A percentile compares a stretch with the other conserved stretches of the same genome.
phyloP scores from a whole-genome alignment of 1,140 invertebrate species.

The Eumeta japonica region DNA sequence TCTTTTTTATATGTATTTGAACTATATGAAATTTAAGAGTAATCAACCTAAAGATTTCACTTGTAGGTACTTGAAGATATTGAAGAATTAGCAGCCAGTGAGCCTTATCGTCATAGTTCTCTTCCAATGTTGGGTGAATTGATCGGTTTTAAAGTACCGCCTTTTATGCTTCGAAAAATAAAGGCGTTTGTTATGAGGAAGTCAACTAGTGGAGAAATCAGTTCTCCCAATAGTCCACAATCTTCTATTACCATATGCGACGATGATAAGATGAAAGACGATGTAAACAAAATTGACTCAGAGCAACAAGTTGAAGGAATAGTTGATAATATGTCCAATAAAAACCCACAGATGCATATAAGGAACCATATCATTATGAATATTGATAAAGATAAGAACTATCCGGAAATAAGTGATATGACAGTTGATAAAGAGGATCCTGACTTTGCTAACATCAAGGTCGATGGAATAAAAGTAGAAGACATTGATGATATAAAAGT shows the following conservation, averaged over 20 bases:
- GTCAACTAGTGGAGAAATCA: slow-evolving; percentile 30
- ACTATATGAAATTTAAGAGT: not conserved
- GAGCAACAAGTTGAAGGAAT: slow-evolving; percentile 15
- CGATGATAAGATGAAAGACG: slow-evolving; percentile 34
- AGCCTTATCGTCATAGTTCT: slow-evolving; percentile 71
- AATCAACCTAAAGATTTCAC: not conserved
- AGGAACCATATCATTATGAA: not conserved
- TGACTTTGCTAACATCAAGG: slow-evolving; percentile 44
- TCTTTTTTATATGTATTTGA: slow-evolving; percentile 6
- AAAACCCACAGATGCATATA: too few species aligned
- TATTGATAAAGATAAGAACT: not conserved
- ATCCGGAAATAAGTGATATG: not conserved
- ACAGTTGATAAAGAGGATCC: slow-evolving; percentile 39
- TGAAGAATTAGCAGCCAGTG: slow-evolving; percentile 67
- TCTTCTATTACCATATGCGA: slow-evolving; percentile 32
- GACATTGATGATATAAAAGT: slow-evolving; percentile 49
- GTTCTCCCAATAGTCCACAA: slow-evolving; percentile 37
- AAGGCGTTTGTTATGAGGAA: slow-evolving; percentile 56
- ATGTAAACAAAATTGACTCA: slow-evolving; percentile 38
- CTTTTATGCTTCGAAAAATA: slow-evolving; percentile 73
- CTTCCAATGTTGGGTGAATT: slow-evolving; percentile 66
- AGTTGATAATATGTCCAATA: not conserved
- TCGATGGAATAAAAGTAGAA: slow-evolving; percentile 26
- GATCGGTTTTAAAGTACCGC: slow-evolving; percentile 71
- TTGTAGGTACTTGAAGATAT: slow-evolving; percentile 74